phyloP scores from a whole-genome alignment of 2,113 vertebrate genomes.

The Xiphophorus couchianus region DNA sequence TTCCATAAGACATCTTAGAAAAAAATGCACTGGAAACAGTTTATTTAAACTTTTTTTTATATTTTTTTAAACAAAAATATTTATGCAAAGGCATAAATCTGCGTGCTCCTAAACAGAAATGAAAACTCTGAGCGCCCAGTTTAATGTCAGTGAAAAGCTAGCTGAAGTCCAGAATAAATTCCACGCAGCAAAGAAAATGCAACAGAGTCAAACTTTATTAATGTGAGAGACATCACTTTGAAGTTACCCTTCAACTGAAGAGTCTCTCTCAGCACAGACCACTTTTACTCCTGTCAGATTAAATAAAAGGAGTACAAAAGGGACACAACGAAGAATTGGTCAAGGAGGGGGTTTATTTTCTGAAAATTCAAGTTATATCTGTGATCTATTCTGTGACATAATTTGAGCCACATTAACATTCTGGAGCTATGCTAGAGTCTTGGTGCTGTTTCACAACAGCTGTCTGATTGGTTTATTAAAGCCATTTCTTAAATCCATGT shows the following conservation, averaged over 20 bases:
- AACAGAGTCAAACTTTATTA: conserved; percentile 33
- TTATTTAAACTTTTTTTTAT: background rate
- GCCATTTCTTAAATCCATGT: background rate
- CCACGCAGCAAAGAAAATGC: conserved; percentile 18
- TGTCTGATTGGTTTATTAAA: conserved; percentile 3
- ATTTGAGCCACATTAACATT: conserved; percentile 3
- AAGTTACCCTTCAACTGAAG: conserved; percentile 41
- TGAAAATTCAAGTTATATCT: conserved; percentile 8
- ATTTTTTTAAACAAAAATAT: background rate
- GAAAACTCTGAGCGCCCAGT: background rate
- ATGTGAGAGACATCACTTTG: conserved; percentile 32
- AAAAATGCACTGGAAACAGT: conserved; percentile 24
- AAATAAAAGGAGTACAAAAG: conserved; percentile 19
- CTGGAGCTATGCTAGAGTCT: background rate
- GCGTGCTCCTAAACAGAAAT: background rate
- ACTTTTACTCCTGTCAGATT: conserved; percentile 42
- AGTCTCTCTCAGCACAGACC: conserved; percentile 9
- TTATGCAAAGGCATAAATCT: conserved; percentile 2
- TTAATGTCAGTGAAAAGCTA: conserved; percentile 10
- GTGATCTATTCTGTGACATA: background rate
- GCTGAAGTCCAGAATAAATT: background rate
- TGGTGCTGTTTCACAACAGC: background rate
- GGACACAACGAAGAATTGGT: background rate
- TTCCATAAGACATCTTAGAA: conserved; percentile 32
- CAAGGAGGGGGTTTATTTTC: conserved; percentile 26